A percentile compares a stretch with the other conserved stretches of the same genome.
Evolutionary conservation across 2,113 vertebrate species (phyloP).

Genomic region (Glaucomys volans): DNA sequence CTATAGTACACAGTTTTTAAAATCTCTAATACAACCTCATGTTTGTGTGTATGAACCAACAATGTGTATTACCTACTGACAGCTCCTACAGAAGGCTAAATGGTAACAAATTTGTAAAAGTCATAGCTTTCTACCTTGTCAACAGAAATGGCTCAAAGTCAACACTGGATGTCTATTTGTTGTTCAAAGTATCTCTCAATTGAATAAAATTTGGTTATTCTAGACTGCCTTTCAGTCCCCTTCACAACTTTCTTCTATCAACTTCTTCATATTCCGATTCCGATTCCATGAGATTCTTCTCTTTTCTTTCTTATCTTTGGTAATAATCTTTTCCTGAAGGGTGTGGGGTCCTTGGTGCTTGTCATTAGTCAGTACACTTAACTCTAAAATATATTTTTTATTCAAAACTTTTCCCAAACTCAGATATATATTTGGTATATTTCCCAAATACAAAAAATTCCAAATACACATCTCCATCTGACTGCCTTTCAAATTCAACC

Average conservation of each 20-base stretch:
- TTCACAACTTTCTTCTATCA: not conserved
- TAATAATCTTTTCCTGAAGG: not conserved
- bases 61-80: not conserved
- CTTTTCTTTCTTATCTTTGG: not conserved
- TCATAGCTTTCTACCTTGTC: not conserved
- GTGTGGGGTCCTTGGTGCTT: not conserved
- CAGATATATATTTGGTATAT: no score
- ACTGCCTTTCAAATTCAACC: not conserved
- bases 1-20: not conserved
- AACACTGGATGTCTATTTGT: not conserved
- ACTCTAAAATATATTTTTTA: not conserved
- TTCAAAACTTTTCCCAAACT: not conserved
- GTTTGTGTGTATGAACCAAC: not conserved
- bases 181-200: not conserved
- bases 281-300: not conserved
- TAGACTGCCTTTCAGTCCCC: not conserved
- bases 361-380: not conserved
- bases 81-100: not conserved
- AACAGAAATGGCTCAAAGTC: not conserved
- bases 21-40: not conserved
- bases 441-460: not conserved
- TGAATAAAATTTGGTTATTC: not conserved
- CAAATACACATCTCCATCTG: not conserved
- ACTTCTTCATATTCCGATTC: not conserved
- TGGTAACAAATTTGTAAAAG: no score